Evolutionary conservation across 2,113 vertebrate species (phyloP).

Genomic region (Thermophis baileyi): DNA sequence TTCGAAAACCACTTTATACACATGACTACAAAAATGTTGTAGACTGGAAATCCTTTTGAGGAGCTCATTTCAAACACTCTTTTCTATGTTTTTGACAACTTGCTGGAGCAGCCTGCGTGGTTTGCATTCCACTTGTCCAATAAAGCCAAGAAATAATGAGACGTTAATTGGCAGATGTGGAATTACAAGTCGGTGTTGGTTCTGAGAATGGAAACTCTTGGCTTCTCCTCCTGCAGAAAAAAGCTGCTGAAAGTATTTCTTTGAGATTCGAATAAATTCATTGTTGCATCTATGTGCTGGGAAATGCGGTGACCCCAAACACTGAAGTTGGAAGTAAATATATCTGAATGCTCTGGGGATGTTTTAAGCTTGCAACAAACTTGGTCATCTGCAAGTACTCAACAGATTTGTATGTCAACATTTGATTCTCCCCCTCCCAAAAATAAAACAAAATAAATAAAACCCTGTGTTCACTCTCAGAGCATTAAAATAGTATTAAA

Average conservation of each 20-base stretch:
- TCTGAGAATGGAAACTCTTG: conserved; percentile 1
- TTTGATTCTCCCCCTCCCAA: not conserved
- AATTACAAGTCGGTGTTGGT: conserved; percentile 1
- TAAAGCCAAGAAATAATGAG: not conserved
- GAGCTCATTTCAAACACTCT: not conserved
- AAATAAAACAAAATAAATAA: not conserved
- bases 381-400: conserved; percentile 18
- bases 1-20: not conserved
- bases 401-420: not conserved
- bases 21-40: not conserved
- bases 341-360: conserved; percentile 5
- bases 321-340: conserved; percentile 9
- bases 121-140: not conserved
- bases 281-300: not conserved
- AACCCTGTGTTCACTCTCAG: not conserved
- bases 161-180: conserved; percentile 3
- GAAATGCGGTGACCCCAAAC: conserved; percentile 13
- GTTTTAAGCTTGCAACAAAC: not conserved
- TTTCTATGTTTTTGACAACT: not conserved
- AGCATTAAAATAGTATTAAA: not conserved
- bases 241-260: not conserved
- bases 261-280: not conserved
- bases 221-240: not conserved
- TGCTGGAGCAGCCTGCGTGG: not conserved
- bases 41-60: not conserved